A percentile compares a stretch with the other conserved stretches of the same genome.
Evolutionary conservation across 1,140 invertebrate genomes (phyloP).

Genomic region (Aleiodes sp.): DNA sequence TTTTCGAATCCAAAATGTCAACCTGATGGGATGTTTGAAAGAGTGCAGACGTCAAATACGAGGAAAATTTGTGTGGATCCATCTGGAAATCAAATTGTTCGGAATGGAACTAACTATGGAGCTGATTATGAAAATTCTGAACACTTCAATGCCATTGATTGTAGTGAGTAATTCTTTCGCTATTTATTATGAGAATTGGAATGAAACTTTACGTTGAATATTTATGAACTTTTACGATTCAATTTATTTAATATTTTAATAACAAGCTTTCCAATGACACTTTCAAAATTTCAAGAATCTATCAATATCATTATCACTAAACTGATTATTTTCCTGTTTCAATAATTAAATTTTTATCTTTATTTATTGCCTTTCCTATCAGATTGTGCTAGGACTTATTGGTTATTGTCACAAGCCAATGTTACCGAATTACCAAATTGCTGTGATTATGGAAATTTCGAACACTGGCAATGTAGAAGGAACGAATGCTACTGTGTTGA

Average conservation of each 20-base stretch:
- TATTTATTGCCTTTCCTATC: slow-evolving; percentile 37
- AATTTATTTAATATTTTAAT: too few species aligned
- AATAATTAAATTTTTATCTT: not conserved
- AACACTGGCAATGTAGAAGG: slow-evolving; percentile 67
- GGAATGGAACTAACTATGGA: slow-evolving; percentile 61
- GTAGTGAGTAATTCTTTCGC: slow-evolving; percentile 65
- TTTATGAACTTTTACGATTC: too few species aligned
- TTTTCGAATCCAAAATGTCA: slow-evolving; percentile 59
- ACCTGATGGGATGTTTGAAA: slow-evolving; percentile 67
- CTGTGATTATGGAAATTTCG: slow-evolving; percentile 70
- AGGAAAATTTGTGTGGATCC: slow-evolving; percentile 69
- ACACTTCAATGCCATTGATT: slow-evolving; percentile 65
- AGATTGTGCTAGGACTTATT: slow-evolving; percentile 69
- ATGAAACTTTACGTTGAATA: too few species aligned
- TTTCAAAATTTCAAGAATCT: too few species aligned
- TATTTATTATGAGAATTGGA: too few species aligned
- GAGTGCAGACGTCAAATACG: slow-evolving; percentile 47
- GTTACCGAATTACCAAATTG: slow-evolving; percentile 66
- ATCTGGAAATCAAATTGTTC: slow-evolving; percentile 59
- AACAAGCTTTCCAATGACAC: too few species aligned
- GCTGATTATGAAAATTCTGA: slow-evolving; percentile 46
- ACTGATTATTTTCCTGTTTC: not conserved
- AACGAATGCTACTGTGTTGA: slow-evolving; percentile 71
- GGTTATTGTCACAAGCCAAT: slow-evolving; percentile 53
- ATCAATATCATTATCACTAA: not conserved